Base-by-base conservation (phyloP, 2,888 invertebrate species). In the Deroplatys truncata region DNA sequence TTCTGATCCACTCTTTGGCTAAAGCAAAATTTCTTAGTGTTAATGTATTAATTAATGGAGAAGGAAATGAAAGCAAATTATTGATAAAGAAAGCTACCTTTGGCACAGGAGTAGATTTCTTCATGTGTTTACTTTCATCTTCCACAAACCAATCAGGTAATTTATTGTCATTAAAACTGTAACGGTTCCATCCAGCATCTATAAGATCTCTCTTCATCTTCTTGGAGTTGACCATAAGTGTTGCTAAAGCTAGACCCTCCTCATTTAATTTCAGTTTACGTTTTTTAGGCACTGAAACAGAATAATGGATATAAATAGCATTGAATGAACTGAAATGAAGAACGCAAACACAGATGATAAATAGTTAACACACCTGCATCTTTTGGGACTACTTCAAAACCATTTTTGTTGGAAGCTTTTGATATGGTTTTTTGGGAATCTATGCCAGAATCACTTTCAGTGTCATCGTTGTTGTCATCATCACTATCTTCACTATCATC, bases 101-200 rank as follows among this genome's bases (percentile, higher is more conserved):
- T 9, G 98, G 97, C 72, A 99, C 97, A 5, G 98, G 97, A 16
- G 97, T 94, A 90, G 96, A 96, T 92, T 97, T 97, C 91, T 95
- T 96, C 96, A 98, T 98, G 92, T 99, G 98, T 93, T 97, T 97
- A 91, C 96, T 95, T 93, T 99, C 99, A 92, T 99, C 99, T 90
- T 98, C 96, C 0, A 96, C 95, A 94, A 99, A 99, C 99, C 99
- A 99, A 92, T 97, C 97, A 0, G 99, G 99, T 86, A 99, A 94
- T 93, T 97, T 95, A 2, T 96, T 96, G 93, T 99, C 99, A 92
- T 98, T 98, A 93, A 98, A 98, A 5, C 97, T 96, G 93, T 98
- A 99, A 92, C 98, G 95, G 93, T 99, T 98, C 97, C 98, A 99
- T 0, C 97, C 98, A 88, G 96, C 96, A 93, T 99, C 99, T 16